Conservation (phyloP, 2,113 vertebrate genomes). For the Meles meles region DNA sequence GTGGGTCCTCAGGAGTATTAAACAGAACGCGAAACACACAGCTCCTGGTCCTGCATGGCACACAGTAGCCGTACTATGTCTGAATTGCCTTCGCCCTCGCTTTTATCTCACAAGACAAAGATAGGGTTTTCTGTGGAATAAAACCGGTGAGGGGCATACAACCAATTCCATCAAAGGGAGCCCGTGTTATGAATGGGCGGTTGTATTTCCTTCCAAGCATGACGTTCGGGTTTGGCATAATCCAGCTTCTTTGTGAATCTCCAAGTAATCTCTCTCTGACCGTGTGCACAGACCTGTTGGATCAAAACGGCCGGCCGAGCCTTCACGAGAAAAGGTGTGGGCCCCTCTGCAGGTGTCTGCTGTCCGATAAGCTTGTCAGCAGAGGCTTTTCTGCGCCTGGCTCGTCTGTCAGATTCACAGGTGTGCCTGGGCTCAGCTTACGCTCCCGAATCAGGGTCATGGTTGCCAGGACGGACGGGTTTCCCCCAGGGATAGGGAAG, state of each 20-base stretch:
- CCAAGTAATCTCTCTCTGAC: conserved; percentile 10
- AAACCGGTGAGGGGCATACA: neutral
- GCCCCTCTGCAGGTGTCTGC: conserved; percentile 65
- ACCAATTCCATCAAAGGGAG: neutral
- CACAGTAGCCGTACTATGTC: neutral
- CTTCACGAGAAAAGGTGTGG: neutral
- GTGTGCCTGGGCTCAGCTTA: conserved; percentile 67
- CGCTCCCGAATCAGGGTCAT: conserved; percentile 41
- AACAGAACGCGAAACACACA: neutral
- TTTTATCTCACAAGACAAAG: conserved; percentile 10
- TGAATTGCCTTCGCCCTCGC: neutral
- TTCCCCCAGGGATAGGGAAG: conserved; percentile 17
- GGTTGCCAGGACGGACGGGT: neutral
- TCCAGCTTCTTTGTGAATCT: conserved; percentile 43
- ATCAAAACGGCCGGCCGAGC: neutral
- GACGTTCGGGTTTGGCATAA: conserved; percentile 11
- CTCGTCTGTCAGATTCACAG: conserved; percentile 67
- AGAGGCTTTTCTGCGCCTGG: conserved; percentile 29
- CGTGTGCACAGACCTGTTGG: neutral
- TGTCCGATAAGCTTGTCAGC: conserved; percentile 62
- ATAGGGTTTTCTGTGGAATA: conserved; percentile 26
- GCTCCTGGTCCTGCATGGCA: neutral
- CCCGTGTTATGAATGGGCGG: neutral
- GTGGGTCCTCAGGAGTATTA: neutral
- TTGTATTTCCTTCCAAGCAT: conserved; percentile 47